These are phyloP conservation scores for Emydocephalus ijimae DNA, from an alignment of 2,113 vertebrate genomes.

Conservation along the genomic window DNA sequence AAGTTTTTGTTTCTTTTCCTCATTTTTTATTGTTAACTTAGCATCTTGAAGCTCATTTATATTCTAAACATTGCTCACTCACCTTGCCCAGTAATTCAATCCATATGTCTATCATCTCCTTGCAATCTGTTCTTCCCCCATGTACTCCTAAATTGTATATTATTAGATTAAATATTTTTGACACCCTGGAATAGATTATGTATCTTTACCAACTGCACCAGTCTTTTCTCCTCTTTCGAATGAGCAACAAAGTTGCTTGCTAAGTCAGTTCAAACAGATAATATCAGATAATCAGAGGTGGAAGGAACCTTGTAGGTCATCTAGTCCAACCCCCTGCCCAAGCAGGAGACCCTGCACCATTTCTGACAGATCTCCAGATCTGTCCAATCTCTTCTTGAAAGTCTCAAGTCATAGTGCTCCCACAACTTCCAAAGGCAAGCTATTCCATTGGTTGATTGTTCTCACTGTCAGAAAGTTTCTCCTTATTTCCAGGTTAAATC, in stretches of 20 bases:
- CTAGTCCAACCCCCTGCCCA: too few species aligned
- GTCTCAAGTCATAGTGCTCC: too few species aligned
- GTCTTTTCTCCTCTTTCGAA: background rate
- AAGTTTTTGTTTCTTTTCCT: background rate
- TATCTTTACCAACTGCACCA: background rate
- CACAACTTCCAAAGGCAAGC: too few species aligned
- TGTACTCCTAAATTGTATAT: conserved; percentile 2
- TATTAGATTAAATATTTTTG: background rate
- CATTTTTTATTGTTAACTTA: accelerated
- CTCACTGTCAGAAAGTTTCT: too few species aligned
- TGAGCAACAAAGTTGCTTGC: background rate
- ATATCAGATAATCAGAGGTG: too few species aligned
- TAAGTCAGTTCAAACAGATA: background rate
- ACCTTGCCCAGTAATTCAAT: conserved; percentile 6
- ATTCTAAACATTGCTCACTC: background rate
- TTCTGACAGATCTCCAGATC: too few species aligned
- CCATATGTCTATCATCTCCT: conserved; percentile 5
- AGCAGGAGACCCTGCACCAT: too few species aligned
- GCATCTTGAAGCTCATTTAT: background rate
- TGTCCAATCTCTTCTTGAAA: too few species aligned
- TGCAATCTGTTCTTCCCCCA: background rate
- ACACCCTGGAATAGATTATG: background rate
- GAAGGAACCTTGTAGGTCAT: too few species aligned
- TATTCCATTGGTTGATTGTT: too few species aligned
- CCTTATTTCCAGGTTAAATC: too few species aligned